Evolutionary conservation across 2,888 invertebrate genomes (phyloP).

Genomic region (Dryococelus australis): DNA sequence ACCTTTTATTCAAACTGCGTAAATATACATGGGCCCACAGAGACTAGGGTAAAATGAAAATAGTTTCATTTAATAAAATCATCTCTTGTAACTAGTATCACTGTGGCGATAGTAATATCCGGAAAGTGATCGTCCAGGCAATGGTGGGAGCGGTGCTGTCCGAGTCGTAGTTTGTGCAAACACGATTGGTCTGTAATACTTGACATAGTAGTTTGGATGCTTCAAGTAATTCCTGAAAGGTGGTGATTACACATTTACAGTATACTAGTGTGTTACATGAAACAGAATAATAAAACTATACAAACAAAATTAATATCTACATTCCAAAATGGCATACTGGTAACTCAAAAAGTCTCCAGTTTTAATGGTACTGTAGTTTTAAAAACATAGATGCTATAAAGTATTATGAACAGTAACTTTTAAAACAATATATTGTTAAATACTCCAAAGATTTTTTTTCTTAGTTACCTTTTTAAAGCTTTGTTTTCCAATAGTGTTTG

Average conservation of each 20-base stretch:
- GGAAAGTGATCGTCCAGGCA: constrained; percentile 6
- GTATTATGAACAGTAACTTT: no score
- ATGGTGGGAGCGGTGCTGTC: not conserved
- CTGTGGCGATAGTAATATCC: constrained; percentile 8
- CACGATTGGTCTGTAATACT: not conserved
- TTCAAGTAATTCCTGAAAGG: not conserved
- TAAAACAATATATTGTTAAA: no score
- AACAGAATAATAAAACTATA: not conserved
- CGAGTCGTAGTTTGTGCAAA: not conserved
- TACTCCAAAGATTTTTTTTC: no score
- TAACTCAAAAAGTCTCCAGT: no score
- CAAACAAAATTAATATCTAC: not conserved
- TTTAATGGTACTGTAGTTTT: no score
- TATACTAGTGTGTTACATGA: not conserved
- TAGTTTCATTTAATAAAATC: not conserved
- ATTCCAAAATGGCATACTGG: no score
- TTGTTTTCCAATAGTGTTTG: no score
- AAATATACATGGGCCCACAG: not conserved
- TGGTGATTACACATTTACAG: not conserved
- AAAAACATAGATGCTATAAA: no score
- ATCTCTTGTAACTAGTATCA: not conserved
- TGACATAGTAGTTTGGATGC: not conserved
- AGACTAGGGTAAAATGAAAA: not conserved
- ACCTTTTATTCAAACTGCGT: not conserved
- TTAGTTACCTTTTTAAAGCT: no score